These are phyloP conservation scores for Andricus grossulariae DNA, from an alignment of 1,140 invertebrate genomes.

Conservation along the genomic window DNA sequence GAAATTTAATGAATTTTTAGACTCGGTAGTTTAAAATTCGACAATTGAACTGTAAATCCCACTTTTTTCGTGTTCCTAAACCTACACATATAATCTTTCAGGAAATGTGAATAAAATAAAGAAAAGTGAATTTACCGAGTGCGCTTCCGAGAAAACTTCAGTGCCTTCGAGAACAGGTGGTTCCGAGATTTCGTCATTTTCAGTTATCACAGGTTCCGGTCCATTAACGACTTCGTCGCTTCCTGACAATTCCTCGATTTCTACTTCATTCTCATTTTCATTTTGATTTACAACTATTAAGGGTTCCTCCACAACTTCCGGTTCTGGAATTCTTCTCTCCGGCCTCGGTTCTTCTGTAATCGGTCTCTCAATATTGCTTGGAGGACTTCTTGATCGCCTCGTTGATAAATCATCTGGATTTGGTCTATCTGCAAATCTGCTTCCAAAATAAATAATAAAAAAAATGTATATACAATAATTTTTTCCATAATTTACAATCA, in stretches of 20 bases:
- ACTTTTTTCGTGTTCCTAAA: too few species aligned
- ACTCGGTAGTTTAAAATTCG: too few species aligned
- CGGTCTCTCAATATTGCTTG: conserved; percentile 11
- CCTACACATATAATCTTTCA: not conserved
- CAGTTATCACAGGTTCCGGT: conserved; percentile 63
- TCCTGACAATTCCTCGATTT: conserved; percentile 64
- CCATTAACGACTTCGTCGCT: conserved; percentile 47
- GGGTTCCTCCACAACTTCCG: conserved; percentile 50
- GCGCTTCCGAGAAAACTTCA: conserved; percentile 57
- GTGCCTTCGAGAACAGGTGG: conserved; percentile 44
- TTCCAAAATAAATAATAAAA: not conserved
- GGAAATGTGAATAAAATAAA: conserved; percentile 31
- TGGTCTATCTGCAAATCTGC: conserved; percentile 1
- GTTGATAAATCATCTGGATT: conserved; percentile 40
- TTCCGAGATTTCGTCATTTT: conserved; percentile 58
- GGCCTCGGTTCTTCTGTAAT: conserved; percentile 28
- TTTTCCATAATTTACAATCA: too few species aligned
- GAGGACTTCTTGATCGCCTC: conserved; percentile 48
- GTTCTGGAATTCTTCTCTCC: conserved; percentile 41
- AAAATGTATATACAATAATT: conserved; percentile 31
- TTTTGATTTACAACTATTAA: not conserved
- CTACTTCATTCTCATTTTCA: conserved; percentile 45
- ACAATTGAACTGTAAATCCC: too few species aligned
- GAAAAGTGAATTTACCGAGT: conserved; percentile 44
- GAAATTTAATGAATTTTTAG: too few species aligned